These are phyloP conservation scores for Beaufortia kweichowensis DNA, from an alignment of 2,113 vertebrate genomes.

Conservation along the genomic window DNA sequence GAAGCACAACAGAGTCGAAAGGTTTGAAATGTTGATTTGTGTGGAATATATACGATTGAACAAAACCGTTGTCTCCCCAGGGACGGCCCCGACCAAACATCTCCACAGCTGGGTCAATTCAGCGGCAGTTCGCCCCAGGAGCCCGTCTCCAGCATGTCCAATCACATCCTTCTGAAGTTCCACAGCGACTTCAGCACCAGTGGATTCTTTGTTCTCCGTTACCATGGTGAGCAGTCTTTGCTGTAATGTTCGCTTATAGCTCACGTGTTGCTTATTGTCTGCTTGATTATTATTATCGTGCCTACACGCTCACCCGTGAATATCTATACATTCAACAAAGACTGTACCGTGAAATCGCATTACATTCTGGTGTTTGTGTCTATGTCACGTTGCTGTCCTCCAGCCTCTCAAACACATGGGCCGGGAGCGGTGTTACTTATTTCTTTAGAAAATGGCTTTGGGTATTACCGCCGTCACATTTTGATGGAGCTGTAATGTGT, in stretches of 20 bases:
- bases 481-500: conserved; percentile 13
- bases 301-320: neutral
- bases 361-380: neutral
- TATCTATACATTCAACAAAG: neutral
- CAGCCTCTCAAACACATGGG: conserved; percentile 16
- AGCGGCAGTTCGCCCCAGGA: conserved; percentile 69
- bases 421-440: neutral
- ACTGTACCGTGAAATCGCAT: conserved; percentile 6
- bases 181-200: conserved; percentile 80
- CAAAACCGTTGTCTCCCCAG: conserved; percentile 49
- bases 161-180: conserved; percentile 77
- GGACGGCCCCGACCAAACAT: conserved; percentile 75
- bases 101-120: conserved; percentile 75
- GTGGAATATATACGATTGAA: neutral
- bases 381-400: neutral
- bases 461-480: conserved; percentile 4
- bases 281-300: conserved; percentile 7
- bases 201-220: conserved; percentile 74
- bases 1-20: neutral
- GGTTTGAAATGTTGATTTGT: neutral
- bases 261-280: conserved; percentile 24
- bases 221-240: conserved; percentile 66
- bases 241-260: conserved; percentile 39
- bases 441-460: conserved; percentile 10
- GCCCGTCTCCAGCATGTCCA: conserved; percentile 71